Base-by-base conservation (phyloP, 2,113 vertebrate species). In the Choloepus hoffmanni region DNA sequence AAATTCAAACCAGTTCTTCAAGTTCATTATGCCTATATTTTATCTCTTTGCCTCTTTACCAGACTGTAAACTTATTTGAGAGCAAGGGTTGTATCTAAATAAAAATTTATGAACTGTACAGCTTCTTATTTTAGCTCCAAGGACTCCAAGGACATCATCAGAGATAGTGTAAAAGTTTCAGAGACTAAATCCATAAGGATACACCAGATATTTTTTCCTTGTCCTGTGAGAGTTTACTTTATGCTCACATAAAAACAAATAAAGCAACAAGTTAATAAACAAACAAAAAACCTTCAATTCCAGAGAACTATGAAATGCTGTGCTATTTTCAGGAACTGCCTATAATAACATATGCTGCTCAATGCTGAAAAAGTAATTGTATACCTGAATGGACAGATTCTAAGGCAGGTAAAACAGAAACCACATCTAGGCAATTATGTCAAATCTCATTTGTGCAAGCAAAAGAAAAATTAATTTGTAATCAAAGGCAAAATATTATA, bases 51-150 rank as follows among this genome's bases (percentile, higher is more conserved):
- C 3, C 45, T 92, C 19, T 88, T 94, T 33, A 92, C 43, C 7
- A 78, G 53, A 78, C 10, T 85, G 3, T 58, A 90, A 92, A 85
- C 67, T 58, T 83, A 82, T 89, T 78, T 95, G 62, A n/a, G 67
- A 94, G 73, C 48, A 96, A 82, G n/a, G 23, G 33, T 74, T 90
- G 40, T 28, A 28, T 86, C 50, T 91, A 94, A 89, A 83, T 90
- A 92, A 94, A 96, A 97, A 86, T 65, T 45, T 92, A 83, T 96
- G 19, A 85, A 94, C 24, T 67, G 7, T 63, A 50, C 12, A 90
- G 24, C 5, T 10, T 93, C 40, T 91, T 94, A 68, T 58, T 96
- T 94, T 92, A 90, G 36, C 83, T 88, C 92, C 77, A 97, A 88
- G 40, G 67, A 94, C 91, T 87, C 85, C 65, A 1, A 43, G 60